Evolutionary conservation across 1,140 invertebrate genomes (phyloP), one percentile per base, ranked within the genome.

Genomic region (Drosophila subobscura): DNA sequence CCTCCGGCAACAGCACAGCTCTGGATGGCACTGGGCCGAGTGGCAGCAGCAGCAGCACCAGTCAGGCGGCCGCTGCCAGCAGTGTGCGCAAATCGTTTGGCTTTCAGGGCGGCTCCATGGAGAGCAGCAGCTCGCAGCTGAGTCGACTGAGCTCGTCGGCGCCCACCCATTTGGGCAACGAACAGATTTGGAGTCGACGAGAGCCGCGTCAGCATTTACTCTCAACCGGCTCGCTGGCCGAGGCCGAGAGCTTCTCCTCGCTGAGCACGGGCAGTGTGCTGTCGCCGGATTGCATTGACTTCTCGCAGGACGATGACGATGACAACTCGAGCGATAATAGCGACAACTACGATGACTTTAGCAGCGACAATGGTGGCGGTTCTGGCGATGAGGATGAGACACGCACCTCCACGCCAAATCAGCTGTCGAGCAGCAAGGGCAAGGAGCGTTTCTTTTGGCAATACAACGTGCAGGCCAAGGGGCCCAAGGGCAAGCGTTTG

Each of bases 401-500:
- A 77, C 90, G 85, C 49, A 89, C 89, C 29, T 85, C 92, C 91
- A 89, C 91, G 85, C 76, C 93, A 90, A 85, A 90, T 92, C 80
- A 89, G 90, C 23, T 91, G 92, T 55, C 78, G 78, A 55, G 91
- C 89, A 54, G 85, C 44, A 92, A 91, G 45, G 97, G 97, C 90
- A 96, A 96, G 77, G 97, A 98, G 85, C 93, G 96, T 59, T 99
- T 95, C 91, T 99, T 99, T 92, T 99, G 98, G 98, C 98, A 99
- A 91, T 99, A 99, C 90, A 99, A 99, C 92, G 97, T 99, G 4
- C 98, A 99, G 92, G 97, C 98, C 1, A 99, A 99, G 93, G 98
- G 98, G 2, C 98, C 98, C 3, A 99, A 99, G 92, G 97, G 98
- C 46, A 96, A 97, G 84, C 93, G 97, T 76, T 92, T 98, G 37